Evolutionary conservation across 2,113 vertebrate genomes (phyloP).

Genomic region (Micromys minutus): DNA sequence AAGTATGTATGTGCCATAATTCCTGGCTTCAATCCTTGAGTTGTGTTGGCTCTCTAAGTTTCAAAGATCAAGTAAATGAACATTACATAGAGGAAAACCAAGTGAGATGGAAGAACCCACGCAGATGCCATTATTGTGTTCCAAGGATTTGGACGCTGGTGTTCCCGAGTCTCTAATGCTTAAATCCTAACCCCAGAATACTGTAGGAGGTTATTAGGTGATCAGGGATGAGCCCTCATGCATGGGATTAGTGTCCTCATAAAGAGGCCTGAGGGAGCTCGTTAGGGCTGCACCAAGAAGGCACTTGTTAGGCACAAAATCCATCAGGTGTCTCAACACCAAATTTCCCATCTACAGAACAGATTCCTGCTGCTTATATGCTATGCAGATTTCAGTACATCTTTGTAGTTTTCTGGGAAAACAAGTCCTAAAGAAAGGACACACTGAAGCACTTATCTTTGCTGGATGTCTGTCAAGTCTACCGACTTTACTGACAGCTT

Average conservation of each 20-base stretch:
- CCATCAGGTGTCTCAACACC: not conserved
- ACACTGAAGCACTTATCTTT: not conserved
- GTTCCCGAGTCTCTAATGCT: not conserved
- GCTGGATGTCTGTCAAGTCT: not conserved
- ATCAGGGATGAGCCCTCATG: not conserved
- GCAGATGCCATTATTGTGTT: not conserved
- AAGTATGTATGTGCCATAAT: not conserved
- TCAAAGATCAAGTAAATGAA: conserved; percentile 31
- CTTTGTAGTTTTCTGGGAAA: not conserved
- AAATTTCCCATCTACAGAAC: not conserved
- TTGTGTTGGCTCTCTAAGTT: conserved; percentile 11
- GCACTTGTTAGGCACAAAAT: not conserved
- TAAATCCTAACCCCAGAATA: not conserved
- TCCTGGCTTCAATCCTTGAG: not conserved
- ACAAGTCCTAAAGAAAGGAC: not conserved
- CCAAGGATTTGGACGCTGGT: not conserved
- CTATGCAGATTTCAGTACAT: not conserved
- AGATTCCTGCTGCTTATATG: not conserved
- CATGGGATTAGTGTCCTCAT: not conserved
- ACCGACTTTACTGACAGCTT: not conserved
- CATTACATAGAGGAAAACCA: not conserved
- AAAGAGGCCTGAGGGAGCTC: not conserved
- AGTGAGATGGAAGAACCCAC: not conserved
- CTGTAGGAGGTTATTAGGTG: not conserved
- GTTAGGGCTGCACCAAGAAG: not conserved